phyloP scores from a whole-genome alignment of 2,113 vertebrate genomes.

The Hyaena hyaena region DNA sequence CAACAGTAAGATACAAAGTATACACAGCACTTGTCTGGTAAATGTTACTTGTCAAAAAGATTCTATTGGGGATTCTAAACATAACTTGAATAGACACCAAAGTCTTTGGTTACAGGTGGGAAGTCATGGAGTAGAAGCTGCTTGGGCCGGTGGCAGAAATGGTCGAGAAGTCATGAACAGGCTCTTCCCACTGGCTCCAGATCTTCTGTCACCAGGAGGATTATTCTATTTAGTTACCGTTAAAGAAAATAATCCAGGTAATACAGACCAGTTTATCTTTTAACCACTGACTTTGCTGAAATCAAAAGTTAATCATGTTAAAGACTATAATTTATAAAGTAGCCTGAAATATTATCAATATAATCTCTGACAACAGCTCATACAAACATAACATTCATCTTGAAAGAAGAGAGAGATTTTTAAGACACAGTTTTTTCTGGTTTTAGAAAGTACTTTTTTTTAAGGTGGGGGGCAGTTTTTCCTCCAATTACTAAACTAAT shows the following conservation, averaged over 20 bases:
- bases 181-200: constrained; percentile 90
- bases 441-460: constrained; percentile 14
- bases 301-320: background rate
- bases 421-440: background rate
- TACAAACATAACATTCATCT: background rate
- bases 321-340: background rate
- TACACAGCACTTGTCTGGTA: background rate
- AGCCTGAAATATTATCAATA: background rate
- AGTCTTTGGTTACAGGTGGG: constrained; percentile 87
- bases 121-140: constrained; percentile 90
- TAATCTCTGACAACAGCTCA: background rate
- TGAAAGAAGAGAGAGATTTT: background rate
- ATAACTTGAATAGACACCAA: background rate
- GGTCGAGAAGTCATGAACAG: constrained; percentile 95
- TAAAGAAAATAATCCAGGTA: constrained; percentile 95
- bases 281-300: background rate
- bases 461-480: background rate
- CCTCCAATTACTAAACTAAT: background rate
- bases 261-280: background rate
- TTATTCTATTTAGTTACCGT: constrained; percentile 94
- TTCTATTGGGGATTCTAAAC: background rate
- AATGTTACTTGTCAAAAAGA: background rate
- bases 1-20: background rate
- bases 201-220: constrained; percentile 91
- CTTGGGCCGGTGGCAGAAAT: constrained; percentile 95